Evolutionary conservation across 2,113 vertebrate species (phyloP).

Genomic region (Micronycteris hirsuta): DNA sequence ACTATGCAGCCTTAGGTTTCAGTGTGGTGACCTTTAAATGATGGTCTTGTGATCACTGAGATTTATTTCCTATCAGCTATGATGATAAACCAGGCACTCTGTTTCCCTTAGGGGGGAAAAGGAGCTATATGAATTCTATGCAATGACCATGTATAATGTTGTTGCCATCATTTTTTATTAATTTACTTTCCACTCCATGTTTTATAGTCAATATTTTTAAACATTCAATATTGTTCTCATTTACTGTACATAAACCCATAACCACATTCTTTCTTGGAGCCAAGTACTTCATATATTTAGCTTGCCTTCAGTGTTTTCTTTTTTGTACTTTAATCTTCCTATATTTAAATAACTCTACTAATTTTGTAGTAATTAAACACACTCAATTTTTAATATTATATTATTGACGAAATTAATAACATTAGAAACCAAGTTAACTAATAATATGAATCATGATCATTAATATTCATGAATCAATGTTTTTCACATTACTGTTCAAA

Average conservation of each 20-base stretch:
- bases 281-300: background rate
- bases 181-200: background rate
- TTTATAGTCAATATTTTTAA: background rate
- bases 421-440: background rate
- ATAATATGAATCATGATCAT: background rate
- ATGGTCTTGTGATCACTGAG: background rate
- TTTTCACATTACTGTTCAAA: background rate
- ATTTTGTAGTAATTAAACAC: background rate
- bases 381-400: background rate
- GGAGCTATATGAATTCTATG: background rate
- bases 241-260: background rate
- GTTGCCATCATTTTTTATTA: background rate
- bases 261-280: background rate
- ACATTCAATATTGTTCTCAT: background rate
- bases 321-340: background rate
- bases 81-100: background rate
- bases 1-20: background rate
- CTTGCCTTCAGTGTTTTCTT: background rate
- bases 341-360: background rate
- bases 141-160: background rate
- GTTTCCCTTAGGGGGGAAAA: background rate
- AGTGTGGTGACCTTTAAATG: background rate
- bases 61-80: background rate
- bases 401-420: background rate
- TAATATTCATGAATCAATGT: background rate